These are phyloP conservation scores for Silurus glanis DNA, from an alignment of 2,113 vertebrate species.

Conservation along the genomic window DNA sequence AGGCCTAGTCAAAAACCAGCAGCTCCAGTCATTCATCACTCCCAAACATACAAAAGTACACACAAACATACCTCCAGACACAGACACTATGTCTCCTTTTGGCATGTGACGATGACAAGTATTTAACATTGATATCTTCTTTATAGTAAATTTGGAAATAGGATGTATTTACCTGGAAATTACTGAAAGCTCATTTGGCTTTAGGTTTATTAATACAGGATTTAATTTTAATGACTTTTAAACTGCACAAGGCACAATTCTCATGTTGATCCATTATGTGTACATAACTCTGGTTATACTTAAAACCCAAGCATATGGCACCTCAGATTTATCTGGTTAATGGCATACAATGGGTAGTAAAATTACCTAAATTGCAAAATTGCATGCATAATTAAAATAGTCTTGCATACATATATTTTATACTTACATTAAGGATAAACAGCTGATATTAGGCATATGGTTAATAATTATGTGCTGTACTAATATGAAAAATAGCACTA, in stretches of 20 bases:
- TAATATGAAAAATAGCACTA: neutral
- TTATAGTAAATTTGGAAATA: neutral
- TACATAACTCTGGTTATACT: neutral
- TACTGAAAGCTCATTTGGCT: neutral
- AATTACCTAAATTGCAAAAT: neutral
- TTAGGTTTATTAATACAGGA: neutral
- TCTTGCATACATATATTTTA: neutral
- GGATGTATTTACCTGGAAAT: neutral
- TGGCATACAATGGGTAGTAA: neutral
- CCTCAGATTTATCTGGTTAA: neutral
- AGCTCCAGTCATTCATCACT: constrained; percentile 43
- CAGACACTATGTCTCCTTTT: constrained; percentile 7
- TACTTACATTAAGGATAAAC: neutral
- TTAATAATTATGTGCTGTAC: neutral
- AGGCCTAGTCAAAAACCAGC: constrained; percentile 35
- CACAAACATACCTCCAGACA: constrained; percentile 24
- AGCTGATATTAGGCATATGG: no score
- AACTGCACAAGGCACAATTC: neutral
- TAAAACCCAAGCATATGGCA: neutral
- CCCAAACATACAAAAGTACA: constrained; percentile 23
- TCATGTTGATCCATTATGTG: neutral
- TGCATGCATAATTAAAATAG: neutral
- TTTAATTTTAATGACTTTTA: neutral
- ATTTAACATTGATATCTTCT: constrained; percentile 40
- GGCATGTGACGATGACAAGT: constrained; percentile 52